Percentiles rank a stretch among this genome's conserved stretches.
Conservation (phyloP, 2,113 vertebrate genomes). For the Sapayoa aenigma region DNA sequence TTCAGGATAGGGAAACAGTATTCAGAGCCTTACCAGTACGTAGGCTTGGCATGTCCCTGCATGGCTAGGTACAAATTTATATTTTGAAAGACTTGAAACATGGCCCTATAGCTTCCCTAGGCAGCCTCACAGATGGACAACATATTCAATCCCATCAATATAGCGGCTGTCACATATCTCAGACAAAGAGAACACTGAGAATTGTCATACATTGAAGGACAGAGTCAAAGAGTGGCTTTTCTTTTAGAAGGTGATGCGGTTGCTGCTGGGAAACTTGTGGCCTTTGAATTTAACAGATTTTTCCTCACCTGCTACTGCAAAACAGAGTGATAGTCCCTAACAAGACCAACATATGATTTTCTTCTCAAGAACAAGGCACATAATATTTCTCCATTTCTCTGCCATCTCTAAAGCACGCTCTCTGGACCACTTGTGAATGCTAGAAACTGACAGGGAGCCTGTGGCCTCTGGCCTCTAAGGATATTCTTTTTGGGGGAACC, state of each 20-base stretch:
- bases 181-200: not conserved
- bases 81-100: not conserved
- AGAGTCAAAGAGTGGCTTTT: not conserved
- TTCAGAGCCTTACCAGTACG: not conserved
- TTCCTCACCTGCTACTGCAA: not conserved
- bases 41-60: not conserved
- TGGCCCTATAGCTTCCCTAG: not conserved
- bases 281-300: not conserved
- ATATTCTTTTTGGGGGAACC: not conserved
- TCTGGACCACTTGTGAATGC: not conserved
- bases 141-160: not conserved
- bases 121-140: not conserved
- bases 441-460: not conserved
- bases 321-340: not conserved
- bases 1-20: not conserved
- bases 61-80: not conserved
- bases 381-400: not conserved
- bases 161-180: not conserved
- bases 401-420: not conserved
- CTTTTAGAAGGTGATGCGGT: not conserved
- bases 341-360: not conserved
- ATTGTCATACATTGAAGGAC: not conserved
- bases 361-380: not conserved
- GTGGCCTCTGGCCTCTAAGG: not conserved
- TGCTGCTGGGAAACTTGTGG: not conserved